These are phyloP conservation scores for Yponomeuta sedellus DNA, from an alignment of 2,888 invertebrate species.

Conservation along the genomic window DNA sequence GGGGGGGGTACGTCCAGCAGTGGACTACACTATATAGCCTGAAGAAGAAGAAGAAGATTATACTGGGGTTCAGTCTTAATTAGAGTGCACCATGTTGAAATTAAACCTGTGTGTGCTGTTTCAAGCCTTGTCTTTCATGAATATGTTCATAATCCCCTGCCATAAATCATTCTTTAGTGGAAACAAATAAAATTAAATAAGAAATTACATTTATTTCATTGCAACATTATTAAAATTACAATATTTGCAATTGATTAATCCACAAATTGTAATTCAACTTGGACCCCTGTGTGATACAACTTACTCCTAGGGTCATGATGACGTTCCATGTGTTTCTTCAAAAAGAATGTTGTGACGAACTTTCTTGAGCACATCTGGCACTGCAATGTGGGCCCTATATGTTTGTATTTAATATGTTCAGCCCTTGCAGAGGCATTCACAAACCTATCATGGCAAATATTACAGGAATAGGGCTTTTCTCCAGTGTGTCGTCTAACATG, in stretches of 20 bases:
- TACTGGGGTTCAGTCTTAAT: no score
- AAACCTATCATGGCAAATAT: slow-evolving; percentile 53
- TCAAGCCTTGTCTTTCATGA: no score
- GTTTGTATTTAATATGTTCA: slow-evolving; percentile 63
- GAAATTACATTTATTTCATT: no score
- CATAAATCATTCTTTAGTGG: no score
- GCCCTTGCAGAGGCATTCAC: slow-evolving; percentile 65
- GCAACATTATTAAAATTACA: no score
- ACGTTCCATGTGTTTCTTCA: slow-evolving; percentile 53
- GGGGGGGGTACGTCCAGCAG: no score
- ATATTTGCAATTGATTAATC: not conserved
- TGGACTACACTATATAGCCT: no score
- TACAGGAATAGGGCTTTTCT: slow-evolving; percentile 60
- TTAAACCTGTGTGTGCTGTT: no score
- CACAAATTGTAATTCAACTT: not conserved
- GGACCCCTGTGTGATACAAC: slow-evolving; percentile 30
- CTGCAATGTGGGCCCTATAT: slow-evolving; percentile 53
- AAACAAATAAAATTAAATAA: no score
- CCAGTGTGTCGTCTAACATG: slow-evolving; percentile 64
- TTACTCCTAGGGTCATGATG: slow-evolving; percentile 60
- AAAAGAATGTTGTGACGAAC: slow-evolving; percentile 58
- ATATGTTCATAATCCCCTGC: no score
- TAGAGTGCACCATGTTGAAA: no score
- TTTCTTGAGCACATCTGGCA: slow-evolving; percentile 59
- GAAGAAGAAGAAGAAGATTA: no score